Conservation (phyloP, 1,140 invertebrate species). For the Drosophila subobscura region DNA sequence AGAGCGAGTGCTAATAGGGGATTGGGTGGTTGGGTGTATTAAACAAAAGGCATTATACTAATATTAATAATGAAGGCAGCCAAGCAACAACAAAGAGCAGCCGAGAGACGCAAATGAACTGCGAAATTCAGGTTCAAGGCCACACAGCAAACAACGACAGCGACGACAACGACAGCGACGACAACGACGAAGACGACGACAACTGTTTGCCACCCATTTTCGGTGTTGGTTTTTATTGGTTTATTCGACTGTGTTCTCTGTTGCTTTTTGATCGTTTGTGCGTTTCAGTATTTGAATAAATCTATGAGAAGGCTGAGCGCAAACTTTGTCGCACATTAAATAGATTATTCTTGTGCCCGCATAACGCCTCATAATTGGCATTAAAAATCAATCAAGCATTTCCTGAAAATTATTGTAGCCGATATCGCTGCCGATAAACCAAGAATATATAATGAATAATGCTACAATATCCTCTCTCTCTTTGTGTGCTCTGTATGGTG, state of each 20-base stretch:
- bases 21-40: constrained; percentile 19
- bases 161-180: constrained; percentile 19
- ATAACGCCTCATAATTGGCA: background rate
- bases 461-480: no score
- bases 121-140: constrained; percentile 78
- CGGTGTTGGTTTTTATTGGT: background rate
- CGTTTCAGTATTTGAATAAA: background rate
- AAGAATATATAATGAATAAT: no score
- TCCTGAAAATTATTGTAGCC: background rate
- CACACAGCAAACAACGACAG: constrained; percentile 35
- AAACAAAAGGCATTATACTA: constrained; percentile 63
- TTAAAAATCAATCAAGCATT: constrained; percentile 17
- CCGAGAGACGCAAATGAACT: constrained; percentile 54
- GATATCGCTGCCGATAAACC: background rate
- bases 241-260: background rate
- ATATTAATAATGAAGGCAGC: constrained; percentile 40
- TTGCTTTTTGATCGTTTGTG: constrained; percentile 14
- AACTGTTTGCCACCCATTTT: constrained; percentile 60
- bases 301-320: background rate
- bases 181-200: constrained; percentile 31
- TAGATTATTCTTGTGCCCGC: constrained; percentile 1
- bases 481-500: no score
- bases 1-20: background rate
- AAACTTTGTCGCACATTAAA: background rate
- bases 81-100: constrained; percentile 17